phyloP scores from a whole-genome alignment of 2,113 vertebrate species.

The Poeciliopsis occidentalis region DNA sequence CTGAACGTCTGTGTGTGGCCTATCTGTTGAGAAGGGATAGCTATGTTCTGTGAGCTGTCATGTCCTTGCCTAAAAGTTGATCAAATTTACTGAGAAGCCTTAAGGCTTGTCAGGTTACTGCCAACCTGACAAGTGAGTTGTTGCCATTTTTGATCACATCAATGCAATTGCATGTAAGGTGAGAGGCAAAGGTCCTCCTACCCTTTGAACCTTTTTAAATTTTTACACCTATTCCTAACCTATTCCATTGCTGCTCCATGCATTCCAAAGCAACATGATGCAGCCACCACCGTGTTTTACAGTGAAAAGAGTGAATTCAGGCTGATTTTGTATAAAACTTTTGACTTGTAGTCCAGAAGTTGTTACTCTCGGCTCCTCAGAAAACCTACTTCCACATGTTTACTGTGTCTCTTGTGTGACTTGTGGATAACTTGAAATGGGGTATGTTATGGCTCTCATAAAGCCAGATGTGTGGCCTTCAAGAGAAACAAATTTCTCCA shows the following conservation, averaged over 20 bases:
- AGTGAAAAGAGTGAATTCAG: background rate
- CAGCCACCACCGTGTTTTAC: background rate
- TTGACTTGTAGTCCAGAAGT: no score
- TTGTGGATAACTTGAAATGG: no score
- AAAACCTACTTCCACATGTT: no score
- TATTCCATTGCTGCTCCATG: background rate
- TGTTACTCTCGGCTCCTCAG: no score
- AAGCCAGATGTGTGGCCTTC: no score
- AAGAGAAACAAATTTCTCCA: no score
- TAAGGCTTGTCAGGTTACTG: constrained; percentile 52
- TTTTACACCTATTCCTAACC: background rate
- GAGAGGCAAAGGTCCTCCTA: background rate
- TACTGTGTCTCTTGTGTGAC: no score
- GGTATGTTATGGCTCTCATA: no score
- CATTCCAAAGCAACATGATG: background rate
- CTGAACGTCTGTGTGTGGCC: constrained; percentile 73
- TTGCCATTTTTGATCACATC: constrained; percentile 49
- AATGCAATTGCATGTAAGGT: background rate
- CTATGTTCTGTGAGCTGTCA: constrained; percentile 65
- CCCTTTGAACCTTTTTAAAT: background rate
- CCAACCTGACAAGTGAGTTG: constrained; percentile 50
- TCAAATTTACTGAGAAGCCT: constrained; percentile 61
- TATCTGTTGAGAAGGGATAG: constrained; percentile 71
- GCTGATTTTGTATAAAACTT: no score
- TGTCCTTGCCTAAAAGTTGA: constrained; percentile 77